A percentile compares a stretch with the other conserved stretches of the same genome.
phyloP scores from a whole-genome alignment of 1,140 invertebrate genomes.

The Scaptomyza hsui region DNA sequence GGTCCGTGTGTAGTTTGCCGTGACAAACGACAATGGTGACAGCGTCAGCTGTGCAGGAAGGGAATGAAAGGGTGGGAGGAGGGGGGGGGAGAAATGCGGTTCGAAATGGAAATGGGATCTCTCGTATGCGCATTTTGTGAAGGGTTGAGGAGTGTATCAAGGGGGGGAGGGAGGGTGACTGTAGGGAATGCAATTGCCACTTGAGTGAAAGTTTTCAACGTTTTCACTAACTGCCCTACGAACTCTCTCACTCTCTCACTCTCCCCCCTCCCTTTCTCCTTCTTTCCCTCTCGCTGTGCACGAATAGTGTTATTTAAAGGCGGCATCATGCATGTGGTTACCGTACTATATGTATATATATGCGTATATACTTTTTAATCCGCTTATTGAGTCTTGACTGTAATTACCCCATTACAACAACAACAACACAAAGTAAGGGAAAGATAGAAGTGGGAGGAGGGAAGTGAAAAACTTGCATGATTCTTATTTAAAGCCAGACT shows the following conservation, averaged over 20 bases:
- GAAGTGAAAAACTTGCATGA: neutral
- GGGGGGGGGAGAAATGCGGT: conserved; percentile 13
- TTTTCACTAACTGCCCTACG: conserved; percentile 13
- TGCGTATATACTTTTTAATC: too few relatives aligned
- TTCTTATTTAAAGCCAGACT: conserved; percentile 19
- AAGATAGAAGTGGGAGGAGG: too few relatives aligned
- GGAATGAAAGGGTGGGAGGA: neutral
- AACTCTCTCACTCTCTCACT: neutral
- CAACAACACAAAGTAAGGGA: neutral
- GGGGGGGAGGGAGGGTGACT: too few relatives aligned
- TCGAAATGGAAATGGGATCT: conserved; percentile 51
- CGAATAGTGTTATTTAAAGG: conserved; percentile 36
- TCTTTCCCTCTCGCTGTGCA: conserved; percentile 5
- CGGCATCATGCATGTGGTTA: conserved; percentile 14
- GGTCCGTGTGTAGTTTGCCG: conserved; percentile 32
- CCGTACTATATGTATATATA: too few relatives aligned
- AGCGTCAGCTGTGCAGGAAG: conserved; percentile 48
- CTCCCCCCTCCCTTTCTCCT: neutral
- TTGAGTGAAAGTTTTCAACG: conserved; percentile 43
- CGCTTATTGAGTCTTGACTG: conserved; percentile 35
- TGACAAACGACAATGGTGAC: conserved; percentile 62
- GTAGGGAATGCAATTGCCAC: conserved; percentile 36
- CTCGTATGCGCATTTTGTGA: neutral
- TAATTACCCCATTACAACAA: conserved; percentile 14
- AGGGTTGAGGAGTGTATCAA: too few relatives aligned